Conservation (phyloP, 2,113 vertebrate species). For the Syrrhaptes paradoxus region DNA sequence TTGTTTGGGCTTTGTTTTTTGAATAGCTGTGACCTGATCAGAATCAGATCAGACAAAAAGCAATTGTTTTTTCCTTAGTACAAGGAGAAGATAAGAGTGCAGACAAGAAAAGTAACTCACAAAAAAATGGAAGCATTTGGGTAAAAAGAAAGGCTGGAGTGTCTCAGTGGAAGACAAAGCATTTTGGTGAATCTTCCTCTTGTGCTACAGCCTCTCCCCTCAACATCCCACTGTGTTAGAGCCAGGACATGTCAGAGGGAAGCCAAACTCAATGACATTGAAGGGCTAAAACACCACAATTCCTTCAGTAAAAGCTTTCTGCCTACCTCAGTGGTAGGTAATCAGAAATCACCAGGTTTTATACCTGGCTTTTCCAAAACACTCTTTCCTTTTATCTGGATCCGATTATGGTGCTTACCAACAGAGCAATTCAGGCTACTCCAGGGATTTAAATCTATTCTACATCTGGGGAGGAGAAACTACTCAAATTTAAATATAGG, state of each 20-base stretch:
- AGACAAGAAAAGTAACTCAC: background rate
- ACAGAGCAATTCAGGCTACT: background rate
- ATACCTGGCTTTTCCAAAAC: background rate
- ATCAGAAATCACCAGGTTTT: background rate
- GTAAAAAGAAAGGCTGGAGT: background rate
- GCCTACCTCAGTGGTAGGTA: background rate
- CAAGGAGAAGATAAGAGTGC: background rate
- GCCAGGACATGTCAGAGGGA: background rate
- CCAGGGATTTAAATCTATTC: background rate
- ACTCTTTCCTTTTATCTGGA: background rate
- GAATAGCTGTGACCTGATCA: background rate
- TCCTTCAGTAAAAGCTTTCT: background rate
- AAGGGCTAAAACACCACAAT: background rate
- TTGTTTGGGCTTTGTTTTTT: background rate
- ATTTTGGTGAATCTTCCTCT: background rate
- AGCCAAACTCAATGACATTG: background rate
- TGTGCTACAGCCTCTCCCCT: background rate
- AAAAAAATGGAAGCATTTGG: background rate
- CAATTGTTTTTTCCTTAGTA: background rate
- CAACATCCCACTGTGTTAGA: background rate
- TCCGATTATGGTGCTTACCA: background rate
- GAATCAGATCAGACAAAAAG: background rate
- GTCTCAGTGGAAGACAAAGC: background rate
- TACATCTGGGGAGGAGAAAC: background rate
- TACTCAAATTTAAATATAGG: background rate